These are phyloP conservation scores for Scotopteryx bipunctaria DNA, from an alignment of 2,888 invertebrate genomes.

Conservation along the genomic window DNA sequence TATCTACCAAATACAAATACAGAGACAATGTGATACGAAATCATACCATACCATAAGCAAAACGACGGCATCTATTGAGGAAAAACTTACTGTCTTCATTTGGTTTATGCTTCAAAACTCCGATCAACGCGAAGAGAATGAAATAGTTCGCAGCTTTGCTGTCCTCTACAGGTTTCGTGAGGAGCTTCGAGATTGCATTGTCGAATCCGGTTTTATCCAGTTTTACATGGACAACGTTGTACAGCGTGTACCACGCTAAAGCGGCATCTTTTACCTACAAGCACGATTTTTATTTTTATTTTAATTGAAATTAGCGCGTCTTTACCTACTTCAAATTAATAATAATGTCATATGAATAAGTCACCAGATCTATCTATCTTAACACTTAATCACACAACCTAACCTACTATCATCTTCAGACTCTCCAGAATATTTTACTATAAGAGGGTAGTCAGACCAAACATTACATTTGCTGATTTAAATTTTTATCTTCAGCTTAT, in stretches of 20 bases:
- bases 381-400: too few relatives aligned
- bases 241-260: constrained; percentile 53
- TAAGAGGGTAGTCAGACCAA: too few relatives aligned
- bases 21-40: background rate
- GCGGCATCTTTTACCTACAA: constrained; percentile 50
- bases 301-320: too few relatives aligned
- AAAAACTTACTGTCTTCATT: constrained; percentile 45
- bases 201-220: constrained; percentile 35
- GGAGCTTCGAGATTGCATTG: constrained; percentile 36
- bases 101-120: constrained; percentile 49
- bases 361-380: too few relatives aligned
- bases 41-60: background rate
- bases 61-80: background rate
- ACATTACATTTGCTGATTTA: too few relatives aligned
- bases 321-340: too few relatives aligned
- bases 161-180: constrained; percentile 19
- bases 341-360: too few relatives aligned
- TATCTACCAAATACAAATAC: too few relatives aligned
- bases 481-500: too few relatives aligned
- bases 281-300: too few relatives aligned
- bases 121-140: constrained; percentile 45
- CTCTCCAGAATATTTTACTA: too few relatives aligned
- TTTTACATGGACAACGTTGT: constrained; percentile 39
- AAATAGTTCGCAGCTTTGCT: constrained; percentile 37
- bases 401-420: too few relatives aligned